phyloP scores from a whole-genome alignment of 2,888 invertebrate genomes.

The Drosophila neutralis region DNA sequence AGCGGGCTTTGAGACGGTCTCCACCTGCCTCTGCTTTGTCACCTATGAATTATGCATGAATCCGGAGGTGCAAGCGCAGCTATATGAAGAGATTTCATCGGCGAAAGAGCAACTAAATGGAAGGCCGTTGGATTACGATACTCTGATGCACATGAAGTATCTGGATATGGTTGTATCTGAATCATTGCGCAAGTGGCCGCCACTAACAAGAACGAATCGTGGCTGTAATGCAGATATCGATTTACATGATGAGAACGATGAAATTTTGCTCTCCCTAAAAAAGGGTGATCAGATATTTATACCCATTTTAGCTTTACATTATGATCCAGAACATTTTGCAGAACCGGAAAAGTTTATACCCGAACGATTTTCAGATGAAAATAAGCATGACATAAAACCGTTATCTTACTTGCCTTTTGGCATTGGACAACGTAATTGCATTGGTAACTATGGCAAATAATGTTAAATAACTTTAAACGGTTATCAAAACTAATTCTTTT shows the following conservation, averaged over 20 bases:
- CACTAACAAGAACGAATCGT: constrained; percentile 84
- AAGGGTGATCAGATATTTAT: constrained; percentile 69
- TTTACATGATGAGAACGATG: constrained; percentile 61
- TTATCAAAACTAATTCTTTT: background rate
- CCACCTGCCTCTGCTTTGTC: constrained; percentile 85
- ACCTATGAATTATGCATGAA: constrained; percentile 87
- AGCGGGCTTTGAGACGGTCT: constrained; percentile 86
- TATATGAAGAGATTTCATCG: constrained; percentile 86
- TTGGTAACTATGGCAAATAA: constrained; percentile 33
- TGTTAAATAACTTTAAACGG: background rate
- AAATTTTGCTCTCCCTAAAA: constrained; percentile 47
- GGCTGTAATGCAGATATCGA: constrained; percentile 85
- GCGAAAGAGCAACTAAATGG: constrained; percentile 82
- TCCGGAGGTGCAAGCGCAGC: constrained; percentile 86
- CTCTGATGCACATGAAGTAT: constrained; percentile 86
- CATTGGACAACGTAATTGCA: constrained; percentile 86
- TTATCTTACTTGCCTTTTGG: constrained; percentile 61
- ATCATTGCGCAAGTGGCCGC: constrained; percentile 86
- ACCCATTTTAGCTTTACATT: constrained; percentile 85
- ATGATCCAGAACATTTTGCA: constrained; percentile 79
- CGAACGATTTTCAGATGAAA: constrained; percentile 85
- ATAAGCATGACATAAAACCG: constrained; percentile 44
- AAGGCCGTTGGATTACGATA: constrained; percentile 86
- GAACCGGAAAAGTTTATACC: constrained; percentile 86
- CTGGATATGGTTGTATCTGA: constrained; percentile 87